Evolutionary conservation across 2,888 invertebrate species (phyloP), one percentile per base, ranked within the genome.

Genomic region (Pollenia amentaria): DNA sequence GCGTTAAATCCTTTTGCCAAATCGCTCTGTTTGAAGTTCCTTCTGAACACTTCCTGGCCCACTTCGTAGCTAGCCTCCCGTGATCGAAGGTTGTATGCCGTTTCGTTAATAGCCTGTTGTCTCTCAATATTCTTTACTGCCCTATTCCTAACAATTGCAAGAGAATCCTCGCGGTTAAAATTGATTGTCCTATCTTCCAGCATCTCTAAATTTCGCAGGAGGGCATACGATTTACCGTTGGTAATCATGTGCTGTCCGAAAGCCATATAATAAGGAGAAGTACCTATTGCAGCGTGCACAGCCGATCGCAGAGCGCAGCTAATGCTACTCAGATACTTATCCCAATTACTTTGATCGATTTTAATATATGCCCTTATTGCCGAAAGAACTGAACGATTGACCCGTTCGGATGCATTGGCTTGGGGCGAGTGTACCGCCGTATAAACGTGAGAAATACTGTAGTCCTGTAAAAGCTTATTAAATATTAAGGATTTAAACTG

Each of bases 381-480:
- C 6, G 76, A 60, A 29, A 84, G 51, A 16, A 84, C 80, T 38
- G 84, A 87, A 40, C 87, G 44, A 48, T 87, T 87, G 4, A 87
- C 84, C 3, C 87, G 55, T 40, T n/a, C 84, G 40, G 82, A 82
- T 7, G 80, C 83, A 48, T 87, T 87, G 1, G 79, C 79, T 48
- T 87, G 82, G 46, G 82, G 83, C 48, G 79, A 85, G 48, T 87
- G 76, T 10, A 83, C 64, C 2, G 87, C 85, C 2, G 87, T 87
- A 18, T 76, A 85, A 29, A 70, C 21, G n/a, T 87, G 87, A 2
- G 44, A 46, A 18, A 87, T 53, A 11, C 85, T 72, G 40, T 80
- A 79, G 11, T 83, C 51, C 11, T 69, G 65, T 11, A 87, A 48
- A 2, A 87, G 42, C 2, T 57, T 51, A n/a, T 83, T 85, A 67